phyloP scores from a whole-genome alignment of 2,113 vertebrate genomes.

The Stigmatopora argus region DNA sequence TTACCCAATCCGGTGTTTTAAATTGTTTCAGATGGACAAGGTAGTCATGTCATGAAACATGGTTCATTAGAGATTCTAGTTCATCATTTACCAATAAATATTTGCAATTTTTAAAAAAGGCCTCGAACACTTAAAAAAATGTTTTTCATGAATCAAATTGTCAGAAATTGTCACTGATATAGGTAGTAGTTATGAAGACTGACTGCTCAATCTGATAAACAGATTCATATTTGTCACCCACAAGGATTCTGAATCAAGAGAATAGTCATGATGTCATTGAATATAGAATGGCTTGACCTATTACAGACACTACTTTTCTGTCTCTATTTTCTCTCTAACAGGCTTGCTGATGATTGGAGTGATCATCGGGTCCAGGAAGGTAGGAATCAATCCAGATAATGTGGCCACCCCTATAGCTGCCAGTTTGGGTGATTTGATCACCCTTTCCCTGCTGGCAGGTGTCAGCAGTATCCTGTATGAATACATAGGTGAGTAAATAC shows the following conservation, averaged over 20 bases:
- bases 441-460: conserved; percentile 84
- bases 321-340: conserved; percentile 32
- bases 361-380: conserved; percentile 83
- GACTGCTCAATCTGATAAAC: neutral
- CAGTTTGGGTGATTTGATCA: conserved; percentile 93
- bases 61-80: neutral
- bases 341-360: conserved; percentile 90
- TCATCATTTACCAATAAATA: neutral
- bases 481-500: conserved; percentile 73
- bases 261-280: no score
- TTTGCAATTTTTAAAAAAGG: neutral
- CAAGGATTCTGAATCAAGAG: neutral
- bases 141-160: neutral
- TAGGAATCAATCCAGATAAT: conserved; percentile 95
- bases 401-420: conserved; percentile 94
- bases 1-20: neutral
- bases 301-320: neutral
- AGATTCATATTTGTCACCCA: neutral
- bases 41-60: neutral
- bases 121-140: neutral
- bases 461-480: conserved; percentile 82
- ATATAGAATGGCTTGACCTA: neutral
- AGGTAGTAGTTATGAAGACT: neutral
- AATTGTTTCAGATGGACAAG: neutral
- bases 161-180: neutral